A percentile compares a stretch with the other conserved stretches of the same genome.
These are phyloP conservation scores for Zaprionus vittiger DNA, from an alignment of 1,140 invertebrate species.

Conservation along the genomic window DNA sequence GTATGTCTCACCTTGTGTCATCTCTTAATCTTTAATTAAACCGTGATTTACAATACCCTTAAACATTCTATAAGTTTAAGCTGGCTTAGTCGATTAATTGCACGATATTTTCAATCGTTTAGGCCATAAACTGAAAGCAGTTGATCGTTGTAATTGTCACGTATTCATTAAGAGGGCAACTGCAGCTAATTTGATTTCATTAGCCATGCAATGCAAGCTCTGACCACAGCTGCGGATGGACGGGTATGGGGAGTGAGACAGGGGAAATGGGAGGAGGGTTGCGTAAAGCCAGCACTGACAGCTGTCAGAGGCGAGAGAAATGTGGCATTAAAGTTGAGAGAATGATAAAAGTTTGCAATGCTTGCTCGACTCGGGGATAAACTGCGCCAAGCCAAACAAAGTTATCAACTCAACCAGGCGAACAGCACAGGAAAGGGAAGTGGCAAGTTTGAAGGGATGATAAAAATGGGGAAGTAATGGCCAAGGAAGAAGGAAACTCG, in stretches of 20 bases:
- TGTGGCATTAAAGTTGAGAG: constrained; percentile 28
- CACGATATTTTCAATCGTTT: constrained; percentile 1
- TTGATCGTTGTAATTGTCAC: constrained; percentile 19
- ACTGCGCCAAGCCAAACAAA: constrained; percentile 32
- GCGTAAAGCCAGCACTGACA: background rate
- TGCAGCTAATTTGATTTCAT: constrained; percentile 42
- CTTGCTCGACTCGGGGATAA: constrained; percentile 20
- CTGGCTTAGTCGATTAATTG: background rate
- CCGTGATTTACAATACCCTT: background rate
- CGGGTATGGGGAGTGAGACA: too few relatives aligned
- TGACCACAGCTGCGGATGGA: background rate
- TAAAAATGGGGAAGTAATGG: background rate
- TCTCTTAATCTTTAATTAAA: background rate
- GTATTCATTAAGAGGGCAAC: constrained; percentile 30
- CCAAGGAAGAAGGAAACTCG: background rate
- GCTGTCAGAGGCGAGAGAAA: constrained; percentile 9
- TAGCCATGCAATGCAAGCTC: constrained; percentile 5
- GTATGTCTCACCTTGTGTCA: background rate
- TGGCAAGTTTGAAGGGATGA: background rate
- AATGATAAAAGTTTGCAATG: constrained; percentile 33
- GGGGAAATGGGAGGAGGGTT: too few relatives aligned
- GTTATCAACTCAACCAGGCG: constrained; percentile 30
- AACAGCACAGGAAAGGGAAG: background rate
- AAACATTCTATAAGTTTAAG: background rate
- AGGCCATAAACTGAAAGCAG: background rate